Conservation (phyloP, 2,888 invertebrate species). For the Bombyx huttoni region DNA sequence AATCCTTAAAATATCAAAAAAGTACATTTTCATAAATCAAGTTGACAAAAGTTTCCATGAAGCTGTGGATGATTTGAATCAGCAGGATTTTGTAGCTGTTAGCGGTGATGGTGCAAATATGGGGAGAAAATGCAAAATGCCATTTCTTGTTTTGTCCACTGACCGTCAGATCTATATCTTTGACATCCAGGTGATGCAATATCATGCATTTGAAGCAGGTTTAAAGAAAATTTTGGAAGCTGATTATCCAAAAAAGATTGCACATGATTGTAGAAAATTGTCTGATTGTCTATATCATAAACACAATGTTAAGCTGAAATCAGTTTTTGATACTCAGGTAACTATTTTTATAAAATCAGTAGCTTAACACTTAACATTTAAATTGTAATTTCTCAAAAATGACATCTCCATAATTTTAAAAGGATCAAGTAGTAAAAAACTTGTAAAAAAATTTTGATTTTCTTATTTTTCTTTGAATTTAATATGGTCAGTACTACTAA, state of each 20-base stretch:
- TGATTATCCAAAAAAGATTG: slow-evolving; percentile 64
- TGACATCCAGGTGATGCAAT: slow-evolving; percentile 62
- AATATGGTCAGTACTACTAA: background rate
- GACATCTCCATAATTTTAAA: too few species aligned
- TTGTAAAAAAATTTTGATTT: background rate
- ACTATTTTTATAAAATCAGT: background rate
- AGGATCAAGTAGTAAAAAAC: too few species aligned
- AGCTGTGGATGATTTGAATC: slow-evolving; percentile 46
- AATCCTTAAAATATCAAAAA: slow-evolving; percentile 49
- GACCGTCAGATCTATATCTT: slow-evolving; percentile 61
- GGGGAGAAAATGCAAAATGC: slow-evolving; percentile 65
- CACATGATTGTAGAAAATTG: slow-evolving; percentile 72
- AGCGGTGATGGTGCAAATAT: slow-evolving; percentile 62
- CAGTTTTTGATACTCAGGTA: slow-evolving; percentile 76
- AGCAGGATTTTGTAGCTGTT: slow-evolving; percentile 41
- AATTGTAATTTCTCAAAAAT: too few species aligned
- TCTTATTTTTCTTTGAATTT: background rate
- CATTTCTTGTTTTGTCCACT: slow-evolving; percentile 55
- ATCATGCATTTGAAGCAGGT: slow-evolving; percentile 62
- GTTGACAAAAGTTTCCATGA: slow-evolving; percentile 52
- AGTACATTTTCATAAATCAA: slow-evolving; percentile 60
- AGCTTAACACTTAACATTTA: too few species aligned
- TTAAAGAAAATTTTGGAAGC: slow-evolving; percentile 56
- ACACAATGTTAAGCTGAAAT: slow-evolving; percentile 66
- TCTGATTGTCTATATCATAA: slow-evolving; percentile 74